Conservation (phyloP, 2,113 vertebrate genomes). For the Amblyornis subalaris region DNA sequence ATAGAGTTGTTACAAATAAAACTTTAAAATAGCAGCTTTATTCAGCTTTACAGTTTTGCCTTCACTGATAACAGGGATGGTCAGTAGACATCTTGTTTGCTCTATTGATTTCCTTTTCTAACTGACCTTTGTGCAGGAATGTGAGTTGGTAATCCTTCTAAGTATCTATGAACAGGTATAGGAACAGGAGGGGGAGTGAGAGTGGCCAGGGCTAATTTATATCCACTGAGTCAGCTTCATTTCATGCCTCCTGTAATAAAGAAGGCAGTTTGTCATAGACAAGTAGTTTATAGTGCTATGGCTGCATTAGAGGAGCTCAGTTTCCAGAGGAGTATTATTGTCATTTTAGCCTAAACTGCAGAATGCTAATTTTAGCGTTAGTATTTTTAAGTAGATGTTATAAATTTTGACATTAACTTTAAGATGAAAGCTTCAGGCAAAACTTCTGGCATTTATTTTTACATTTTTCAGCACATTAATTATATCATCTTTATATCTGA, state of each 20-base stretch:
- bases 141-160: constrained; percentile 37
- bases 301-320: background rate
- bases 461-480: constrained; percentile 24
- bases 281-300: background rate
- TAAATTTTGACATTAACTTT: background rate
- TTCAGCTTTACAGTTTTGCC: constrained; percentile 2
- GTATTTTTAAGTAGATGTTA: constrained; percentile 22
- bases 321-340: background rate
- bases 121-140: constrained; percentile 46
- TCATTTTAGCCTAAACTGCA: background rate
- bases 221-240: constrained; percentile 32
- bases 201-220: constrained; percentile 8
- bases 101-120: constrained; percentile 59
- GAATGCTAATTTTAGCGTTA: background rate
- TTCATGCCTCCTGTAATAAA: constrained; percentile 20
- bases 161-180: constrained; percentile 40
- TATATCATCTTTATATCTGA: constrained; percentile 4
- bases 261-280: constrained; percentile 7
- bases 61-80: background rate
- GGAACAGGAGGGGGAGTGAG: constrained; percentile 18
- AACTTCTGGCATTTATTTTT: constrained; percentile 8
- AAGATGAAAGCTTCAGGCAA: constrained; percentile 28
- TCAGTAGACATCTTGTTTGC: constrained; percentile 57
- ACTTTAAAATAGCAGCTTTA: constrained; percentile 11
- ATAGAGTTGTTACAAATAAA: constrained; percentile 27